These are phyloP conservation scores for Parapsyche elsis DNA, from an alignment of 1,140 invertebrate species.

Conservation along the genomic window DNA sequence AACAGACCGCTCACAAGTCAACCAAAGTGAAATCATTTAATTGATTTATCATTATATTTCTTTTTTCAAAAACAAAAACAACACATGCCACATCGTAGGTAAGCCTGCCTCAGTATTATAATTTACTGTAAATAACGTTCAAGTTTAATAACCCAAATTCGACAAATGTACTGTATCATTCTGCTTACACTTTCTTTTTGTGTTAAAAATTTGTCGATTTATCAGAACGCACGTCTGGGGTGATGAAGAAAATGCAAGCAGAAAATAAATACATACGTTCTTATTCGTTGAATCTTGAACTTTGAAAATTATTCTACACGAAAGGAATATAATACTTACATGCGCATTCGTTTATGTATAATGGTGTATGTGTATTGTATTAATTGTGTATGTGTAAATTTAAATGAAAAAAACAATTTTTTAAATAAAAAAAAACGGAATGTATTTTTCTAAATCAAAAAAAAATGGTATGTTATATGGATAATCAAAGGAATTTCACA, in stretches of 20 bases:
- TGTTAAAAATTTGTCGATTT: no score
- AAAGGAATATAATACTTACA: background rate
- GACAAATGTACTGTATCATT: no score
- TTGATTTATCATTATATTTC: background rate
- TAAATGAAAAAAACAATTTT: constrained; percentile 7
- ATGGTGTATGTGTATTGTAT: background rate
- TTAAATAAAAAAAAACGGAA: constrained; percentile 39
- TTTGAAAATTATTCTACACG: no score
- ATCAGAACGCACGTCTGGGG: no score
- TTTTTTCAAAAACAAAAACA: background rate
- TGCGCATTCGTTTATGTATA: background rate
- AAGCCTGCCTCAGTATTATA: constrained; percentile 41
- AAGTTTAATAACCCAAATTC: no score
- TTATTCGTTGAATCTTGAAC: no score
- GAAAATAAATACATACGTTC: no score
- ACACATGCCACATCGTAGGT: constrained; percentile 3
- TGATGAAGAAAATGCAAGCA: no score
- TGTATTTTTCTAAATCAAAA: constrained; percentile 37
- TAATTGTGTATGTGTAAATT: background rate
- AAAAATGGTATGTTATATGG: constrained; percentile 4
- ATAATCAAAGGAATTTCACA: constrained; percentile 5
- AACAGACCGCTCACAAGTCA: constrained; percentile 43
- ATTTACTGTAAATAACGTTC: no score
- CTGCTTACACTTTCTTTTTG: no score
- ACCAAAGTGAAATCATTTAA: constrained; percentile 19